Evolutionary conservation across 2,888 invertebrate genomes (phyloP).

Genomic region (Archips crataeganus): DNA sequence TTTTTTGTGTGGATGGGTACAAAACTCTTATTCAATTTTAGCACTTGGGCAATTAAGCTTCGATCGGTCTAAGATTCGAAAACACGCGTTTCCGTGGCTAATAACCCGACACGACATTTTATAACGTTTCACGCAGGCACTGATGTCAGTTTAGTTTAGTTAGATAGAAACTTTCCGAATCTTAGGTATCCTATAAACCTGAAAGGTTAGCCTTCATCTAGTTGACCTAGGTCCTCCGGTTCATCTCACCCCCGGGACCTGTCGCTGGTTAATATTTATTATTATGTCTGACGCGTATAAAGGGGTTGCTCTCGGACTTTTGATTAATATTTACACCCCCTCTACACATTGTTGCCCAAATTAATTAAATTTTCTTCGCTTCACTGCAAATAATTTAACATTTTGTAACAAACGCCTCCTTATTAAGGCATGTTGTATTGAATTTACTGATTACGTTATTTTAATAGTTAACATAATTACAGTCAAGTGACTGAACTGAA

Average conservation of each 20-base stretch:
- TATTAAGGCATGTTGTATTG: constrained; percentile 14
- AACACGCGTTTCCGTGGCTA: no score
- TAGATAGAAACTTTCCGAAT: neutral
- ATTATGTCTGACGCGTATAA: constrained; percentile 31
- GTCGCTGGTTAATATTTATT: constrained; percentile 33
- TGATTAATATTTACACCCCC: constrained; percentile 35
- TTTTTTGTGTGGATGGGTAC: no score
- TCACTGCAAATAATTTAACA: constrained; percentile 11
- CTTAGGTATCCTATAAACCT: neutral
- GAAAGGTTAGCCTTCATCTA: constrained; percentile 1
- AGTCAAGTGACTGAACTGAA: neutral
- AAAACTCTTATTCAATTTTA: no score
- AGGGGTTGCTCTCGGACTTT: constrained; percentile 34
- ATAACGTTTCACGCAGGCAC: neutral
- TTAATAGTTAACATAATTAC: constrained; percentile 16
- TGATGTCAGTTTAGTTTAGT: neutral
- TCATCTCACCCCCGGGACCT: constrained; percentile 7
- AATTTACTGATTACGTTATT: neutral
- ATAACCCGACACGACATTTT: no score
- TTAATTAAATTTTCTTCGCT: constrained; percentile 36
- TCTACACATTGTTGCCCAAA: constrained; percentile 27
- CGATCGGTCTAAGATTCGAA: no score
- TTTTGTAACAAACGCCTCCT: constrained; percentile 12
- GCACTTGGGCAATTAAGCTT: no score
- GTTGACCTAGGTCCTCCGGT: constrained; percentile 7